Conservation (phyloP, 1,140 invertebrate genomes). For the Steinernema khuongi region DNA sequence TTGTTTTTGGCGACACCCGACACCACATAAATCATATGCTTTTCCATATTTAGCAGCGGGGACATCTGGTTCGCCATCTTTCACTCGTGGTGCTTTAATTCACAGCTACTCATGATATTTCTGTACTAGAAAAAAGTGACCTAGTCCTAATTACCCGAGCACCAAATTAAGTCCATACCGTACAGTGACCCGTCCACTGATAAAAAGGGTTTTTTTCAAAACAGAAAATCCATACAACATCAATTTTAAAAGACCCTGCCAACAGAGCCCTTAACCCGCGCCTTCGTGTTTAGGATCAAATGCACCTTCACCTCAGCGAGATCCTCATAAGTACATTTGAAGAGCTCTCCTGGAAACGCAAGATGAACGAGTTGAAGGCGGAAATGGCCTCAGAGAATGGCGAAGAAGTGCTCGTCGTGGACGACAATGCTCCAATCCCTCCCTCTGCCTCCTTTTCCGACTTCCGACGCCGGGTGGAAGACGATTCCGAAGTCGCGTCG, state of each 20-base stretch:
- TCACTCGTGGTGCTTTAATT: no score
- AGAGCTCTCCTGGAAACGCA: conserved; percentile 1
- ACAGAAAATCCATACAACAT: no score
- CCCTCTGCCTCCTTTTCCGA: neutral
- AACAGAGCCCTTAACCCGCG: neutral
- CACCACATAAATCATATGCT: no score
- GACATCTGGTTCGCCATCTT: no score
- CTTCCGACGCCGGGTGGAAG: neutral
- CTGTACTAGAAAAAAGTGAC: no score
- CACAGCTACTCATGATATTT: no score
- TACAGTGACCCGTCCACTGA: no score
- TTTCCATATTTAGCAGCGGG: no score
- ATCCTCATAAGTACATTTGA: neutral
- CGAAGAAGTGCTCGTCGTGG: neutral
- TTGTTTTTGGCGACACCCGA: no score
- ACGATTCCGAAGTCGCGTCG: neutral
- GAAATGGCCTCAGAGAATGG: neutral
- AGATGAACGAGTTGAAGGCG: neutral
- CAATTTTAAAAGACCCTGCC: neutral
- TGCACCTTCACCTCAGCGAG: neutral
- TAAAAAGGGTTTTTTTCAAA: no score
- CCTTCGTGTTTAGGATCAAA: neutral
- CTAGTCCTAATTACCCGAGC: no score
- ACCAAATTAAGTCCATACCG: no score
- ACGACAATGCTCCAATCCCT: neutral